Evolutionary conservation across 1,140 invertebrate species (phyloP).

Genomic region (Cherax quadricarinatus): DNA sequence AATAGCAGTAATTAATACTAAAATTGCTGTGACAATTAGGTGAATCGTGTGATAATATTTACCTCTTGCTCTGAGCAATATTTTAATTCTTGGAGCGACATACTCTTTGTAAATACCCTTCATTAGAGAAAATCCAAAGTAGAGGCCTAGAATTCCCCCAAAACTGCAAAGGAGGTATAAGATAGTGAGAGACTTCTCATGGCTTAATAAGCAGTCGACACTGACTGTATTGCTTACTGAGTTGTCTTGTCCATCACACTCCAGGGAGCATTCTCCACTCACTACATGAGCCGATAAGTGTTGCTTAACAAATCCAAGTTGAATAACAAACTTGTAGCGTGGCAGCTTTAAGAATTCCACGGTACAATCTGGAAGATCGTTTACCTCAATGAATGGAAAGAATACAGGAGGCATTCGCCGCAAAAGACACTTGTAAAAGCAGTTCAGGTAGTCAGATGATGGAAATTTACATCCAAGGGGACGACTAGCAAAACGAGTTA

Average conservation of each 20-base stretch:
- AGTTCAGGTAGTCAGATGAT: not conserved
- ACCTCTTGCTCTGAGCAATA: not conserved
- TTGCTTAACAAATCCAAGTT: too few species aligned
- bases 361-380: too few species aligned
- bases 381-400: too few species aligned
- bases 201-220: too few species aligned
- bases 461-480: not conserved
- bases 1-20: not conserved
- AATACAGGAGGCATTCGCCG: too few species aligned
- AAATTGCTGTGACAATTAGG: not conserved
- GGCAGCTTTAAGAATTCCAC: too few species aligned
- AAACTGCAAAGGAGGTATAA: not conserved
- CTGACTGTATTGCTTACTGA: too few species aligned
- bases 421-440: constrained; percentile 6
- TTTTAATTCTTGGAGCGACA: not conserved
- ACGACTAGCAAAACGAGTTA: constrained; percentile 7
- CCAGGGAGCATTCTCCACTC: not conserved
- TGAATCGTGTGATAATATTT: not conserved
- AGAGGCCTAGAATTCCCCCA: constrained; percentile 25
- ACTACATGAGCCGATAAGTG: too few species aligned
- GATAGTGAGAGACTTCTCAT: not conserved
- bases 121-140: constrained; percentile 18
- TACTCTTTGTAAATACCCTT: not conserved
- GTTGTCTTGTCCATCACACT: not conserved
- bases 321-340: too few species aligned